Conservation (phyloP, 2,888 invertebrate genomes). For the Acleris literana region DNA sequence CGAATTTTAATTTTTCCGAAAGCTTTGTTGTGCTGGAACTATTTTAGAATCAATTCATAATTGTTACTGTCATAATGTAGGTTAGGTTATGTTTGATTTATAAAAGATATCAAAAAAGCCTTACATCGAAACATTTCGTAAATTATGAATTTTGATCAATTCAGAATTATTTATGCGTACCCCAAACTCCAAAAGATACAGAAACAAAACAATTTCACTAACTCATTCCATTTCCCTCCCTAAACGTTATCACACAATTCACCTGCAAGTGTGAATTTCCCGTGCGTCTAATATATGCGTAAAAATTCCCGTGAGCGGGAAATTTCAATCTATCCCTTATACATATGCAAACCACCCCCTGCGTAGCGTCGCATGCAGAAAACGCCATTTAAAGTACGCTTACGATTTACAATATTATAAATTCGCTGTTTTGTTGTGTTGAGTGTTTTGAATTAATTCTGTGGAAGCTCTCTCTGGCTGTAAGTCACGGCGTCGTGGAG, state of each 20-base stretch:
- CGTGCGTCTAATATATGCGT: constrained; percentile 69
- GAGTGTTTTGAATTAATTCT: no score
- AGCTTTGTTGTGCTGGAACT: no score
- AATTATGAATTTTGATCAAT: no score
- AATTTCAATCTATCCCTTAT: constrained; percentile 79
- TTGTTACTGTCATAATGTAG: no score
- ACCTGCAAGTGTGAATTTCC: constrained; percentile 66
- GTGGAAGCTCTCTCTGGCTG: no score
- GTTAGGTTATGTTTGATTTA: no score
- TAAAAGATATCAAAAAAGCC: no score
- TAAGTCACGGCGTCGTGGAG: no score
- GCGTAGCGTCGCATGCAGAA: constrained; percentile 22
- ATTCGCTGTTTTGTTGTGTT: neutral
- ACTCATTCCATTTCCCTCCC: neutral
- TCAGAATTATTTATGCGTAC: no score
- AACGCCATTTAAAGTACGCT: constrained; percentile 16
- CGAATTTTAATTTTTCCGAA: no score
- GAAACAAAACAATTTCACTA: neutral
- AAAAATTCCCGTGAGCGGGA: constrained; percentile 74
- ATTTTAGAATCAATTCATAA: no score
- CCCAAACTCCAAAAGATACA: neutral
- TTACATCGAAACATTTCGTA: no score
- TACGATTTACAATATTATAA: neutral
- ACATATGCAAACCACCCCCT: constrained; percentile 70
- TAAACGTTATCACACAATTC: constrained; percentile 12